Conservation (phyloP, 2,888 invertebrate species). For the Resseliella maxima region DNA sequence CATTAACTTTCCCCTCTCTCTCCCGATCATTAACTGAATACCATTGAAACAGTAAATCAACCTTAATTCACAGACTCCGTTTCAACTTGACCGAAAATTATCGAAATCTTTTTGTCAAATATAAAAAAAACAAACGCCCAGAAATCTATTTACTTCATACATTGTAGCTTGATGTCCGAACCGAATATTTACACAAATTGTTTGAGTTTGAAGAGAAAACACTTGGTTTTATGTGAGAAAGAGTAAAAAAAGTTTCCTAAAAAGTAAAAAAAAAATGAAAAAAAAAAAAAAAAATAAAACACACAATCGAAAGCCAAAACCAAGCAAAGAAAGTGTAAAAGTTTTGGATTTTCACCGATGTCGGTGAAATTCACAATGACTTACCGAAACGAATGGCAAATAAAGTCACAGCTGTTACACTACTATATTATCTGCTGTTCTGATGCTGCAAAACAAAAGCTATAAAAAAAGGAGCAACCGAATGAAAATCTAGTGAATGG, state of each 20-base stretch:
- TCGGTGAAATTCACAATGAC: not conserved
- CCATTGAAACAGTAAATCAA: too few relatives aligned
- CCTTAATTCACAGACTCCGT: not conserved
- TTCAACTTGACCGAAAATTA: not conserved
- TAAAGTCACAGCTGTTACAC: not conserved
- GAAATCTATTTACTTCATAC: not conserved
- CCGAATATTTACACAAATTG: constrained; percentile 35
- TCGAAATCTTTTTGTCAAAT: not conserved
- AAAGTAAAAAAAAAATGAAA: not conserved
- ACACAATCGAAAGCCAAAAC: not conserved
- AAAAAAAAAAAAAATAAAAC: not conserved
- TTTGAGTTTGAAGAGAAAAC: not conserved
- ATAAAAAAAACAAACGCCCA: not conserved
- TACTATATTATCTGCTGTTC: not conserved
- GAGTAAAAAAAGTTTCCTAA: too few relatives aligned
- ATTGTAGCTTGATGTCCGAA: not conserved
- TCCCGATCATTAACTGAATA: too few relatives aligned
- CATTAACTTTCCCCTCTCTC: too few relatives aligned
- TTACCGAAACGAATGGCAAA: not conserved
- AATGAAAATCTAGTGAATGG: not conserved
- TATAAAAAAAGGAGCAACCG: not conserved
- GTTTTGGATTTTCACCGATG: constrained; percentile 26
- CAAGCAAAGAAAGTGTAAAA: not conserved
- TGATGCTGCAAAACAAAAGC: constrained; percentile 1
- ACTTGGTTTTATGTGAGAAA: too few relatives aligned